phyloP scores from a whole-genome alignment of 2,113 vertebrate species.

The Scopus umbretta region DNA sequence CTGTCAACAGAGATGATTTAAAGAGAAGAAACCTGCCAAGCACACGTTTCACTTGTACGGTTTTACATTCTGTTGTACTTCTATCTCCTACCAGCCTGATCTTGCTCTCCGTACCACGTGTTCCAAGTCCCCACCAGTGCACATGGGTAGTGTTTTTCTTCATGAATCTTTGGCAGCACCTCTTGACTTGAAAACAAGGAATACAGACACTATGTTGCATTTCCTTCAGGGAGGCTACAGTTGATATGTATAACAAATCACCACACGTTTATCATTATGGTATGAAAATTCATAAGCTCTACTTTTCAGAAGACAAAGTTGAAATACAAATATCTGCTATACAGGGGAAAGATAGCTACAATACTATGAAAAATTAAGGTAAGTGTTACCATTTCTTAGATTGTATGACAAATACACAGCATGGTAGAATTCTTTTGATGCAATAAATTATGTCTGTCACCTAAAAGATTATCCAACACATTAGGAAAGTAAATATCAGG shows the following conservation, averaged over 20 bases:
- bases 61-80: constrained; percentile 52
- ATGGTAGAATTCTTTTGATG: not conserved
- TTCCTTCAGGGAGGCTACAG: constrained; percentile 51
- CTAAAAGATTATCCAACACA: not conserved
- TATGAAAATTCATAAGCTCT: constrained; percentile 44
- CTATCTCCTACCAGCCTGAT: constrained; percentile 91
- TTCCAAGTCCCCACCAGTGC: constrained; percentile 98
- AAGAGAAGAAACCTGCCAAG: constrained; percentile 54
- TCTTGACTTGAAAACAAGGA: constrained; percentile 84
- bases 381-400: not conserved
- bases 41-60: constrained; percentile 41
- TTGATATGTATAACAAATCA: constrained; percentile 48
- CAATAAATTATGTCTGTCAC: not conserved
- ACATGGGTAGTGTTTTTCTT: constrained; percentile 89
- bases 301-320: constrained; percentile 8
- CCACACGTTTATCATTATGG: constrained; percentile 23
- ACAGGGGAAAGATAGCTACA: not conserved
- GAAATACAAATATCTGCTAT: not conserved
- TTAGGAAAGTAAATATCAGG: not conserved
- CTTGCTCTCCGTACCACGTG: constrained; percentile 97
- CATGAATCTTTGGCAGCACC: constrained; percentile 88
- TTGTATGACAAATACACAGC: not conserved
- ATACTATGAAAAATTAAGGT: not conserved
- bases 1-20: constrained; percentile 34
- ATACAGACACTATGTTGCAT: constrained; percentile 53